Percentiles rank a stretch among this genome's conserved stretches.
Evolutionary conservation across 2,113 vertebrate genomes (phyloP).

Genomic region (Sorex araneus): DNA sequence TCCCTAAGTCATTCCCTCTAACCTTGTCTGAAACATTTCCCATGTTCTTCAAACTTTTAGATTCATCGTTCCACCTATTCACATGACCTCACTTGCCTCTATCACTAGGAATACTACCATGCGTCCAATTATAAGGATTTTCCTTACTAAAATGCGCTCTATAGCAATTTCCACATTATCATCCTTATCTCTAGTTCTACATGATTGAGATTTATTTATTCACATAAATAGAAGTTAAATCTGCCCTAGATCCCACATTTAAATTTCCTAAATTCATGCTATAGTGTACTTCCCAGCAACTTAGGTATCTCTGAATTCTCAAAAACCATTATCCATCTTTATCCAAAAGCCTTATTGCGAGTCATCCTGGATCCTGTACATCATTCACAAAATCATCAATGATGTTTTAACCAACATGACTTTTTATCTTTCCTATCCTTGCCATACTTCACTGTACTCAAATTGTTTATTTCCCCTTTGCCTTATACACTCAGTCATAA

Average conservation of each 20-base stretch:
- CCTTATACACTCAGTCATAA: conserved; percentile 5
- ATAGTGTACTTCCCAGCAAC: not conserved
- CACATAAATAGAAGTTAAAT: not conserved
- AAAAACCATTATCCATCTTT: not conserved
- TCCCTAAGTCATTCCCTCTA: not conserved
- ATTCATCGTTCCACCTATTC: not conserved
- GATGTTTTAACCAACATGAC: conserved; percentile 1
- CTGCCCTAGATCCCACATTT: not conserved
- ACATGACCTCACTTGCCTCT: not conserved
- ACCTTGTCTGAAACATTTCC: not conserved
- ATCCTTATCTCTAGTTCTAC: conserved; percentile 4
- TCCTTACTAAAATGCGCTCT: conserved; percentile 30
- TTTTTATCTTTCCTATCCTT: conserved; percentile 18
- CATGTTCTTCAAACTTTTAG: conserved; percentile 28
- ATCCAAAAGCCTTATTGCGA: conserved; percentile 43
- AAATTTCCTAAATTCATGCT: conserved; percentile 47
- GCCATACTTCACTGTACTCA: not conserved
- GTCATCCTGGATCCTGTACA: conserved; percentile 35
- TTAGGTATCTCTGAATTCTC: not conserved
- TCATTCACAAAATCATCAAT: conserved; percentile 52
- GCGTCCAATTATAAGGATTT: not conserved
- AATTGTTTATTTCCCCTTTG: not conserved
- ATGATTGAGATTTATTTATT: not conserved
- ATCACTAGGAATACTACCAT: conserved; percentile 6
- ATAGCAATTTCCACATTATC: not conserved